Conservation (phyloP, 2,888 invertebrate genomes). For the Eupithecia pulchellata region DNA sequence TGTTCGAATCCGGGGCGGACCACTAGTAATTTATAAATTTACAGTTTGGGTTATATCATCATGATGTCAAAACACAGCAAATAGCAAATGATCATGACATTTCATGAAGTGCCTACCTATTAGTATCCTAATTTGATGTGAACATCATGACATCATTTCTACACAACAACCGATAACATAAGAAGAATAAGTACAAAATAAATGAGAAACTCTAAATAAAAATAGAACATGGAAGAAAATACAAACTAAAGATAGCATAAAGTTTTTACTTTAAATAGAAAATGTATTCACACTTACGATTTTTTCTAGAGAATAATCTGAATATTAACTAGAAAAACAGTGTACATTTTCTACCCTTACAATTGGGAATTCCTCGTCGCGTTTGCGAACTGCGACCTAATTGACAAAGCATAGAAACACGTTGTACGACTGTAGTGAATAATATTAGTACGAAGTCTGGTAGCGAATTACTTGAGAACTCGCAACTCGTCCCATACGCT, state of each 20-base stretch:
- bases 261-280: background rate
- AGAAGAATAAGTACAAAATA: background rate
- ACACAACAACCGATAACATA: too few relatives aligned
- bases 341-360: background rate
- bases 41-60: too few relatives aligned
- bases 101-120: too few relatives aligned
- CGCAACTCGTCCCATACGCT: slow-evolving; percentile 26
- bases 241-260: background rate
- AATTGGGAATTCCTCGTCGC: background rate
- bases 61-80: too few relatives aligned
- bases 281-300: background rate
- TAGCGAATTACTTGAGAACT: slow-evolving; percentile 18
- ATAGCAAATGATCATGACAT: too few relatives aligned
- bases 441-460: too few relatives aligned
- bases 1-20: too few relatives aligned
- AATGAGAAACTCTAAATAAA: background rate
- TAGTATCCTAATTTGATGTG: too few relatives aligned
- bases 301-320: background rate
- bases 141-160: too few relatives aligned
- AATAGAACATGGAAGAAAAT: background rate
- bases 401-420: slow-evolving; percentile 22
- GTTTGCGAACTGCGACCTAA: background rate
- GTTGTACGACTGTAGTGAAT: slow-evolving; percentile 16
- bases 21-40: too few relatives aligned
- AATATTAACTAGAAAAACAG: background rate